phyloP scores from a whole-genome alignment of 1,140 invertebrate genomes.

The Trichoplusia ni region DNA sequence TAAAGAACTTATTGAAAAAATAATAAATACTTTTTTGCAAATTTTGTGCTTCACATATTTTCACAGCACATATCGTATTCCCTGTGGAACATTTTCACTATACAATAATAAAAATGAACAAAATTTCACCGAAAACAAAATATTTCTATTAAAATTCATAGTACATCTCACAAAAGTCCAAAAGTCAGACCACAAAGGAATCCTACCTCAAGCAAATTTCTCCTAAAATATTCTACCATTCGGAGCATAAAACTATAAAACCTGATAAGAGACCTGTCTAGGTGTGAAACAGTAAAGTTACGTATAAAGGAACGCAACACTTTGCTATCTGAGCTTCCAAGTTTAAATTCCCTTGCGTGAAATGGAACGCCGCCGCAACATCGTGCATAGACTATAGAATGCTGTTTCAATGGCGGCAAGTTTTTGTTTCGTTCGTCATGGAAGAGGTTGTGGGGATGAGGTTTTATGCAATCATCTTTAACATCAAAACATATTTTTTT shows the following conservation, averaged over 20 bases:
- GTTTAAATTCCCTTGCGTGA: slow-evolving; percentile 2
- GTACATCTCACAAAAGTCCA: background rate
- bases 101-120: too few species aligned
- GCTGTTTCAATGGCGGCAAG: slow-evolving; percentile 7
- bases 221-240: slow-evolving; percentile 2
- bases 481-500: too few species aligned
- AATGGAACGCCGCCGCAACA: background rate
- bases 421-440: slow-evolving; percentile 13
- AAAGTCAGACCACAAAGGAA: background rate
- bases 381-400: slow-evolving; percentile 16
- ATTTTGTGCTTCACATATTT: too few species aligned
- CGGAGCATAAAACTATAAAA: background rate
- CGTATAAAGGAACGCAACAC: slow-evolving; percentile 16
- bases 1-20: too few species aligned
- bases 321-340: slow-evolving; percentile 12
- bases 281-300: slow-evolving; percentile 8
- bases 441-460: too few species aligned
- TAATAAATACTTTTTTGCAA: too few species aligned
- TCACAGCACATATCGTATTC: too few species aligned
- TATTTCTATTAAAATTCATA: background rate
- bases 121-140: too few species aligned
- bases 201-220: background rate
- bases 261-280: background rate
- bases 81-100: too few species aligned
- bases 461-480: too few species aligned